Conservation (phyloP, 2,888 invertebrate species). For the Aporophyla lueneburgensis region DNA sequence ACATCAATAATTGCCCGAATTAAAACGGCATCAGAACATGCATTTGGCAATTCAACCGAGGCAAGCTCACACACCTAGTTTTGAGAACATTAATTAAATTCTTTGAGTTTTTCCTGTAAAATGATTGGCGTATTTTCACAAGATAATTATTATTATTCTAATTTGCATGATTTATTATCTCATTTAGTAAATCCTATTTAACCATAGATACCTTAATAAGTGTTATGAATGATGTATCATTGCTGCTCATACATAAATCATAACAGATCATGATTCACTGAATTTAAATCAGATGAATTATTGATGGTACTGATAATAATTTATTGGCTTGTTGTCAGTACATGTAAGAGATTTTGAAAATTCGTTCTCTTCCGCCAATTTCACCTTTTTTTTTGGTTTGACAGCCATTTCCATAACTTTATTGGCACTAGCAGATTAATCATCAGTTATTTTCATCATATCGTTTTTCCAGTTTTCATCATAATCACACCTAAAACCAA, state of each 20-base stretch:
- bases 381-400: background rate
- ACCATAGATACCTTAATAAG: background rate
- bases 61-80: background rate
- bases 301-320: slow-evolving; percentile 1
- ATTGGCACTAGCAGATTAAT: background rate
- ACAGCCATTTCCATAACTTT: background rate
- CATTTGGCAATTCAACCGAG: background rate
- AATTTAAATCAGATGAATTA: slow-evolving; percentile 17
- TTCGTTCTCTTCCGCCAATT: background rate
- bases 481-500: slow-evolving; percentile 14
- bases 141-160: background rate
- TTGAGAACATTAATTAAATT: background rate
- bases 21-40: background rate
- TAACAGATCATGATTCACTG: slow-evolving; percentile 24
- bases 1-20: slow-evolving; percentile 17
- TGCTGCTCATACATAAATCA: slow-evolving; percentile 32
- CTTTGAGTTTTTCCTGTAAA: background rate
- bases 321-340: slow-evolving; percentile 10
- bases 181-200: background rate
- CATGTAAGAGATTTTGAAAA: background rate
- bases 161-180: background rate
- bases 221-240: slow-evolving; percentile 22
- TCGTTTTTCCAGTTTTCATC: background rate
- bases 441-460: background rate
- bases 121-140: background rate